A percentile compares a stretch with the other conserved stretches of the same genome.
phyloP scores from a whole-genome alignment of 2,113 vertebrate genomes.

The Anhinga anhinga region DNA sequence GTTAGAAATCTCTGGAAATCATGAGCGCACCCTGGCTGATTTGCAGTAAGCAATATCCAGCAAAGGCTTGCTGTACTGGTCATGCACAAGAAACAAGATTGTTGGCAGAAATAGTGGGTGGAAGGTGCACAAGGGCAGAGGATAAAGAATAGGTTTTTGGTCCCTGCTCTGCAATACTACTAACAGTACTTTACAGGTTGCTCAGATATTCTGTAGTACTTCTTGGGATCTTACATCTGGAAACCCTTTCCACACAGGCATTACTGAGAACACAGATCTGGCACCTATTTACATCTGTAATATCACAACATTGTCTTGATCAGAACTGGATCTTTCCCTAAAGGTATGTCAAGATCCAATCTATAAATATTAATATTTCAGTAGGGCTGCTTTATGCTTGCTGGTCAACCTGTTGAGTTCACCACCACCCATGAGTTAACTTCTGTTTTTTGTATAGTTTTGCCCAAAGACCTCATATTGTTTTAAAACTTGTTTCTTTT shows the following conservation, averaged over 20 bases:
- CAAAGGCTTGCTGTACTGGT: neutral
- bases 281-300: neutral
- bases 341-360: neutral
- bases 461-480: neutral
- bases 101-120: neutral
- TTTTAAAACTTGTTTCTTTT: neutral
- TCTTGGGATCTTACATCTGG: neutral
- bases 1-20: neutral
- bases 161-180: neutral
- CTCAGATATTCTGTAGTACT: neutral
- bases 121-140: neutral
- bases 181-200: neutral
- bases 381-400: neutral
- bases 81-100: neutral
- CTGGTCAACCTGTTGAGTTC: neutral
- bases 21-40: neutral
- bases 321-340: neutral
- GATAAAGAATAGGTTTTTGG: fast-evolving
- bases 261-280: neutral
- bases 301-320: neutral
- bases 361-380: neutral
- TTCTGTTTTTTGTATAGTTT: neutral
- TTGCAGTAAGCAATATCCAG: neutral
- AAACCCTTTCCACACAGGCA: neutral
- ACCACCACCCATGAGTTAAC: neutral